Base-by-base conservation (phyloP, 64 coral and sea anemone species). In the Actinia equina region DNA sequence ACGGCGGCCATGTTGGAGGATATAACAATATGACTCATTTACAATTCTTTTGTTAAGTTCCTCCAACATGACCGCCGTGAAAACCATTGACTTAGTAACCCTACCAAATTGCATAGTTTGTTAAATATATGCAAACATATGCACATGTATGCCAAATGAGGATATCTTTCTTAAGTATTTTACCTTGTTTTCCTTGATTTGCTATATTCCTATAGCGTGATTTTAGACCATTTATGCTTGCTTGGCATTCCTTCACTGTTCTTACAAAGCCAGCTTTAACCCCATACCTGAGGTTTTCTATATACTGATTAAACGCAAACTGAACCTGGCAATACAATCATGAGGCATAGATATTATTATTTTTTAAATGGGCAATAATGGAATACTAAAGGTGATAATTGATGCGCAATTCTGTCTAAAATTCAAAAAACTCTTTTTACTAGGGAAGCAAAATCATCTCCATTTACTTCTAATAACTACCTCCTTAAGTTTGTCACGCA, bases 401-500 rank as follows among this genome's bases (percentile, higher is more conserved):
- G 18, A n/a, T 65, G 62, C 6, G 22, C 22, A 22, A n/a, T 4
- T 7, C 62, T 65, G 22, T 65, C 6, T 22, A 22, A 6, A 22
- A 13, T 65, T 57, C 2, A 57, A 57, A 37, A 57, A 57, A 2
- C 54, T 56, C 13, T 57, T 57, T 12, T 14, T 57, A 57, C 7
- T 49, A 6, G 7, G 7, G 23, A 30, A 30, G 27, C 27, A 14
- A 30, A 30, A 37, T 41, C 2, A 15, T 41, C 12, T 30, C 13
- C 12, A 27, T 1, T 27, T 1, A 30, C 11, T 74, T 41, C 42
- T 16, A 61, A 43, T 46, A 65, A 4, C 10, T n/a, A 81, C 78
- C 78, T 17, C 55, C 25, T 79, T 86, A 19, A 95, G 78, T 46
- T 89, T 95, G 54, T 89, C 55, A 43, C 85, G 83, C 45, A 92